Evolutionary conservation across 2,888 invertebrate species (phyloP).

Genomic region (Hemaris fuciformis): DNA sequence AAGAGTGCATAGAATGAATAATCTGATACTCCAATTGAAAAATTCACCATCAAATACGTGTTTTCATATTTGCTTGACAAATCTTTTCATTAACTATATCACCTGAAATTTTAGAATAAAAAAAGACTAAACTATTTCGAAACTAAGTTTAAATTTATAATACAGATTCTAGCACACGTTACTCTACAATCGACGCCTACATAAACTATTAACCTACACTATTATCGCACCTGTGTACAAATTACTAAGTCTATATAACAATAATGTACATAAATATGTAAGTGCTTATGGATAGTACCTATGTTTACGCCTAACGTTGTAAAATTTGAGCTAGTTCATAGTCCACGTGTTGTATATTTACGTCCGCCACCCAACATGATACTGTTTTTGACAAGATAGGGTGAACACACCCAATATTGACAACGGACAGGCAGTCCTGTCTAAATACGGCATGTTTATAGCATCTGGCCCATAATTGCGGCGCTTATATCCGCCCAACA

Average conservation of each 20-base stretch:
- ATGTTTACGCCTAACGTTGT: not conserved
- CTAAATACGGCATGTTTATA: slow-evolving; percentile 11
- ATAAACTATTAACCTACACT: not conserved
- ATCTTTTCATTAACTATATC: too few species aligned
- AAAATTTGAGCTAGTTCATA: not conserved
- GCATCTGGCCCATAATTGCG: not conserved
- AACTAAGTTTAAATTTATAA: too few species aligned
- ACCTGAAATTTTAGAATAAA: too few species aligned
- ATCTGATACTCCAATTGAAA: too few species aligned
- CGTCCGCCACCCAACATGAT: not conserved
- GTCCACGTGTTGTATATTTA: not conserved
- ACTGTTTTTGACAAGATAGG: slow-evolving; percentile 22
- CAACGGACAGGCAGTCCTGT: slow-evolving; percentile 16
- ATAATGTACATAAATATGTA: not conserved
- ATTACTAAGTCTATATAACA: not conserved
- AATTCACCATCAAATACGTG: too few species aligned
- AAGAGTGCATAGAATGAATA: too few species aligned
- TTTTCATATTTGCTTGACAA: too few species aligned
- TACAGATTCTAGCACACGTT: too few species aligned
- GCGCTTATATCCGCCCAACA: not conserved
- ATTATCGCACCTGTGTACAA: not conserved
- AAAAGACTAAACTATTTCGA: too few species aligned
- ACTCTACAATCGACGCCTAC: too few species aligned
- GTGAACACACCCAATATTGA: slow-evolving; percentile 20
- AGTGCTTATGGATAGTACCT: too few species aligned